These are phyloP conservation scores for Neoaliturus tenellus DNA, from an alignment of 2,888 invertebrate species.

Conservation along the genomic window DNA sequence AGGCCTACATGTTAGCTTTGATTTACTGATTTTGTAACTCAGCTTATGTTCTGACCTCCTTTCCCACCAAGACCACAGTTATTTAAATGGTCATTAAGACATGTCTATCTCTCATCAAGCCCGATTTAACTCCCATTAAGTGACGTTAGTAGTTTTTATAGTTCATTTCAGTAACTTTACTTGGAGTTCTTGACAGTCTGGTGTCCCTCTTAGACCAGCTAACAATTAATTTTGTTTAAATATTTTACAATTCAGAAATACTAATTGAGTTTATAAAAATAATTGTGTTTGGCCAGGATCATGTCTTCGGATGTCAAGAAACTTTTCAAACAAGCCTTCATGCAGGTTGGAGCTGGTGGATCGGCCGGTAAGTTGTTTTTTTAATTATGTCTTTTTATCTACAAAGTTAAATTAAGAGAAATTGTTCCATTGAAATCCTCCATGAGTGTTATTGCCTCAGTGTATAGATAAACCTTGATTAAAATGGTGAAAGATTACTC, in stretches of 20 bases:
- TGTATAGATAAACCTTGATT: too few species aligned
- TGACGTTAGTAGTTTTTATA: slow-evolving; percentile 6
- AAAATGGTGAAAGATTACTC: too few species aligned
- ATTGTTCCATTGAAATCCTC: too few species aligned
- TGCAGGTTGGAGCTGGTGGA: slow-evolving; percentile 92
- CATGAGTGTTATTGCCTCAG: too few species aligned
- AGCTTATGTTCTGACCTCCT: too few species aligned
- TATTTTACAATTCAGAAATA: too few species aligned
- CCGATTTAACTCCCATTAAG: background rate
- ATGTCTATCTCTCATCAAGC: slow-evolving; percentile 3
- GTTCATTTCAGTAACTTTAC: background rate
- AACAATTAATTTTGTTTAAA: too few species aligned
- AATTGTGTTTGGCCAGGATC: background rate
- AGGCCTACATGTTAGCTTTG: too few species aligned
- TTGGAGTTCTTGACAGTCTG: background rate
- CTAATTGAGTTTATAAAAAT: too few species aligned
- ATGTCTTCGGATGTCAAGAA: slow-evolving; percentile 62
- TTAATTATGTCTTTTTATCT: too few species aligned
- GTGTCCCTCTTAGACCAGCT: background rate
- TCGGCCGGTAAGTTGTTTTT: slow-evolving; percentile 80
- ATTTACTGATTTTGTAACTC: too few species aligned
- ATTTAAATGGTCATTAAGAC: background rate
- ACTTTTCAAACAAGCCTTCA: slow-evolving; percentile 81
- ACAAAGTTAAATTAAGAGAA: too few species aligned
- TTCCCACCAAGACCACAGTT: background rate